These are phyloP conservation scores for Lepidochitona cinerea DNA, from an alignment of 2,888 invertebrate species.

Conservation along the genomic window DNA sequence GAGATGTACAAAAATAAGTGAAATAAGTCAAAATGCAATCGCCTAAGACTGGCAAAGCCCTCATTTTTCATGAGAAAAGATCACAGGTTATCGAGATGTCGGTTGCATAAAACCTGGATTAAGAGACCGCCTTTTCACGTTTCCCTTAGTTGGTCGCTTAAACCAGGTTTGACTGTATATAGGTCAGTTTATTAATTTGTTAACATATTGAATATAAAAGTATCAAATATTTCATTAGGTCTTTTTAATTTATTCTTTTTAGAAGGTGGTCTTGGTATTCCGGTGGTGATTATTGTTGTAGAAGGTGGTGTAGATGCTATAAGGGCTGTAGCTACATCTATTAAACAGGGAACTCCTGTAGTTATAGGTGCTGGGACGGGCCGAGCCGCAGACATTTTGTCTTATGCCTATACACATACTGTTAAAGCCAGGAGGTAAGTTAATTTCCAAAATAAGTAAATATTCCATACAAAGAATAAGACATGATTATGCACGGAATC, in stretches of 20 bases:
- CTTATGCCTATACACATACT: constrained; percentile 57
- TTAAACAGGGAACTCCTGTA: constrained; percentile 67
- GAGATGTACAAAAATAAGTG: too few species aligned
- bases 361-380: constrained; percentile 71
- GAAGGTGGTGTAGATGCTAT: constrained; percentile 71
- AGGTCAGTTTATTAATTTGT: not conserved
- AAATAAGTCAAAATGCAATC: too few species aligned
- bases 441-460: too few species aligned
- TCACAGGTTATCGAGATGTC: too few species aligned
- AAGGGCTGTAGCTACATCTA: constrained; percentile 62
- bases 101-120: too few species aligned
- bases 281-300: constrained; percentile 70
- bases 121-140: too few species aligned
- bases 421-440: constrained; percentile 13
- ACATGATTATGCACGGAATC: too few species aligned
- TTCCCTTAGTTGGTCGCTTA: too few species aligned
- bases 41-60: too few species aligned
- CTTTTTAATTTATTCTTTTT: constrained; percentile 22
- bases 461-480: too few species aligned
- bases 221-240: constrained; percentile 39
- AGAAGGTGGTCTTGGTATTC: constrained; percentile 68
- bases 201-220: not conserved
- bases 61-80: too few species aligned
- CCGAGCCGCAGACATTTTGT: constrained; percentile 70
- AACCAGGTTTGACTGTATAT: too few species aligned